Percentiles rank a stretch among this genome's conserved stretches.
phyloP scores from a whole-genome alignment of 2,888 invertebrate species.

The Platycheirus albimanus region DNA sequence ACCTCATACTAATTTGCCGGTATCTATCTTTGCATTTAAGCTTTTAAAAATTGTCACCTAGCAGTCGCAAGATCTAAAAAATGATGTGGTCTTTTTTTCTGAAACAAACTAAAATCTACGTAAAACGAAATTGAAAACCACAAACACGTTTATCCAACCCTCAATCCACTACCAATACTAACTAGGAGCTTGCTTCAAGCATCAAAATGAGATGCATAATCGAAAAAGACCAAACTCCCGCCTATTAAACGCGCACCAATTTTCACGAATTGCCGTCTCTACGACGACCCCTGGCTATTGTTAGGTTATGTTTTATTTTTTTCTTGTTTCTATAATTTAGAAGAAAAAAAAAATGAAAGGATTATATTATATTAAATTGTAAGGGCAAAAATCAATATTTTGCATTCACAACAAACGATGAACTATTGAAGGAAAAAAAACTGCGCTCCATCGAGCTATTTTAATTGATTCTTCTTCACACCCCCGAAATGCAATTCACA shows the following conservation, averaged over 20 bases:
- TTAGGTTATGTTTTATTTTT: slow-evolving; percentile 54
- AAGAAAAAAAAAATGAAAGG: background rate
- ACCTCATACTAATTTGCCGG: too few relatives aligned
- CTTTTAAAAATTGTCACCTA: too few relatives aligned
- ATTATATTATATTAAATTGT: slow-evolving; percentile 52
- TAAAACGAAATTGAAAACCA: too few relatives aligned
- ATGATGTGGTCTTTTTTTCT: too few relatives aligned
- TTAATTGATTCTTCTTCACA: slow-evolving; percentile 58
- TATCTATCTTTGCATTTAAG: too few relatives aligned
- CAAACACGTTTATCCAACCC: too few relatives aligned
- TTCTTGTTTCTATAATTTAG: background rate
- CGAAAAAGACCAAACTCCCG: slow-evolving; percentile 40
- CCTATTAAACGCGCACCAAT: slow-evolving; percentile 20
- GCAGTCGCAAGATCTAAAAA: too few relatives aligned
- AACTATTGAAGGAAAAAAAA: slow-evolving; percentile 24
- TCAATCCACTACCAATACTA: too few relatives aligned
- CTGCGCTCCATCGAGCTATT: slow-evolving; percentile 19
- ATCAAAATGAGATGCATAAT: background rate
- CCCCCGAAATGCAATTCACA: slow-evolving; percentile 27
- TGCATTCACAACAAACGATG: slow-evolving; percentile 62
- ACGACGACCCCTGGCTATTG: too few relatives aligned
- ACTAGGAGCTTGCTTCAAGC: too few relatives aligned
- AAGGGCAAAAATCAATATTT: slow-evolving; percentile 69
- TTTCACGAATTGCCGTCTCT: slow-evolving; percentile 25
- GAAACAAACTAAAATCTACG: too few relatives aligned